Base-by-base conservation (phyloP, 2,113 vertebrate species). In the Asarcornis scutulata region DNA sequence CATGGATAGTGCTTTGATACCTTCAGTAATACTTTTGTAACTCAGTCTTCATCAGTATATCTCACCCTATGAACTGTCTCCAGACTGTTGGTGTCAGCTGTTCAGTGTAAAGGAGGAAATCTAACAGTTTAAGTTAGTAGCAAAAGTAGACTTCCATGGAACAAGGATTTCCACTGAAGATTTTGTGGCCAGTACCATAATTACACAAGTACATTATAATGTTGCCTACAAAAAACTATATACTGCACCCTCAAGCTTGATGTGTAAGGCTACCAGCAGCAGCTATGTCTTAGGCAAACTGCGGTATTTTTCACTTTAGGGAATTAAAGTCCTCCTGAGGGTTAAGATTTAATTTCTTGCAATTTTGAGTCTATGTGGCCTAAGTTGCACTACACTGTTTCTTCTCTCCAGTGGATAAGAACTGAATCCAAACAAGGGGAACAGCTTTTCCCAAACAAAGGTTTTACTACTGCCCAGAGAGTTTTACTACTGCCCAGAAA, bases 1-100 rank as follows among this genome's bases (percentile, higher is more conserved):
- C 34, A 29, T n/a, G 86, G 42, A 59, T 10, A 52, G 21, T 0
- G 0, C 20, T 85, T 64, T n/a, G 59, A 34, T 27, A 56, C 4
- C 9, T 89, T 87, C 7, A 42, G 56, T 59, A 69, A 32, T 17
- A 6, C 20, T 89, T 89, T 85, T 62, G 42, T 26, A 66, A 14
- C 13, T 29, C 11, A 69, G 5, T 64, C 17, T 86, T 91, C 20
- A 32, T 34, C 56, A 52, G 12, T 27, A 16, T 20, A 29, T 69
- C 59, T 80, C 48, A 48, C 29, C 13, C 42, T 68, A 17, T 20
- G 34, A 12, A 32, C 53, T 53, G 9, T 58, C 17, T 38, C 50
- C 68, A 10, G 5, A 27, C 7, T 50, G 7, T 15, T 83, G 62
- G 27, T 85, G 38, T 38, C 73, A 81, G 5, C 22, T 52, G 20